Evolutionary conservation across 2,888 invertebrate genomes (phyloP), one percentile per base, ranked within the genome.

Genomic region (Ceraclea dissimilis): DNA sequence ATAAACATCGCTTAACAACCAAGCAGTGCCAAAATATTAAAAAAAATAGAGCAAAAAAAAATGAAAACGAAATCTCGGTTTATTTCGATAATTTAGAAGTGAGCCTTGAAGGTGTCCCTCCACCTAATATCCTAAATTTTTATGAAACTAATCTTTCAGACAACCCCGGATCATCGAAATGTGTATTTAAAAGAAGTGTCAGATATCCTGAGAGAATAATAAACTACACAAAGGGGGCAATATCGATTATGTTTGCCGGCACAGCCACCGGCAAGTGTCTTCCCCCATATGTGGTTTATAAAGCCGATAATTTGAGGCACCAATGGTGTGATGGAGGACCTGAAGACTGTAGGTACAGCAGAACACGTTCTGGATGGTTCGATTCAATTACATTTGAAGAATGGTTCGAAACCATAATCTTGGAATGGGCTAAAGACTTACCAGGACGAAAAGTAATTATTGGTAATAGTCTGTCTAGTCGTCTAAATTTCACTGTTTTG

Each of bases 101-200:
- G n/a, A 31, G 31, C 16, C n/a, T 50, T 8, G 13, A 4, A 26
- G 50, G 31, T 50, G 31, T 50, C 31, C 17, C 22, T 17, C n/a
- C 26, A 6, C 17, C n/a, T 31, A 46, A 46, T 39, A 50, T 50
- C 10, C n/a, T 57, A 16, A 57, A 56, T 48, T 56, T 47, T 31
- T 51, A 56, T 43, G 56, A 56, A 49, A 56, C 52, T 21, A 56
- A 56, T 39, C 34, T 56, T 52, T 44, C 46, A 8, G 52, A 56
- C 21, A 49, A 56, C 39, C 49, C 56, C n/a, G 56, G 56, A 16
- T 18, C 20, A 18, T 48, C 16, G 33, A 52, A 52, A 21, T 34
- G 46, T 21, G 22, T 53, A 13, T 49, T 48, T 11, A 52, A 43
- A 18, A 33, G 57, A 46, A 49, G 52, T 17, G 39, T 49, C 26